Percentiles rank a stretch among this genome's conserved stretches.
These are phyloP conservation scores for Drosophila lacteicornis DNA, from an alignment of 1,140 invertebrate genomes.

Conservation along the genomic window DNA sequence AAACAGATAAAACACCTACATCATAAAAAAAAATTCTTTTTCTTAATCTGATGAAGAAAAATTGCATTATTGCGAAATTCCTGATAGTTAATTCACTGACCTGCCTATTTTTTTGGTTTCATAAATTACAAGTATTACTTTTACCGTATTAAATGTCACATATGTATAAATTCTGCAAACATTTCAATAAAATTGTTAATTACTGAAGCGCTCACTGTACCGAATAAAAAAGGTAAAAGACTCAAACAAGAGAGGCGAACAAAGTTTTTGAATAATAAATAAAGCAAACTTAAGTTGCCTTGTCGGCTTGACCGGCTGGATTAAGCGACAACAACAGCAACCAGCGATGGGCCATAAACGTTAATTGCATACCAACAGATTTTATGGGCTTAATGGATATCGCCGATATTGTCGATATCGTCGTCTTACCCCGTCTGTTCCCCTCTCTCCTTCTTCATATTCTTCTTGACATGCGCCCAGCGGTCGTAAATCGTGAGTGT, in stretches of 20 bases:
- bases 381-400: slow-evolving; percentile 84
- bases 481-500: slow-evolving; percentile 72
- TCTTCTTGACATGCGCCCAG: slow-evolving; percentile 54
- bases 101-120: too few species aligned
- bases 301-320: slow-evolving; percentile 75
- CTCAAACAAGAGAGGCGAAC: slow-evolving; percentile 1
- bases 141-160: too few species aligned
- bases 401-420: slow-evolving; percentile 76
- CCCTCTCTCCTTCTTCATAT: slow-evolving; percentile 28
- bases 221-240: background rate
- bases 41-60: too few species aligned
- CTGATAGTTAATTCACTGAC: too few species aligned
- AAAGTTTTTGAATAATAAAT: slow-evolving; percentile 69
- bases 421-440: slow-evolving; percentile 41
- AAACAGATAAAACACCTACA: background rate
- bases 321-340: slow-evolving; percentile 63
- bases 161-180: background rate
- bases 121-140: too few species aligned
- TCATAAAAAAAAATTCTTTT: too few species aligned
- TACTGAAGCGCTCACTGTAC: background rate
- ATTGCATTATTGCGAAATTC: too few species aligned
- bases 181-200: background rate
- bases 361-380: slow-evolving; percentile 82
- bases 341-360: slow-evolving; percentile 62
- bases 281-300: slow-evolving; percentile 71